phyloP scores from a whole-genome alignment of 1,140 invertebrate species.

The Monomorium pharaonis region DNA sequence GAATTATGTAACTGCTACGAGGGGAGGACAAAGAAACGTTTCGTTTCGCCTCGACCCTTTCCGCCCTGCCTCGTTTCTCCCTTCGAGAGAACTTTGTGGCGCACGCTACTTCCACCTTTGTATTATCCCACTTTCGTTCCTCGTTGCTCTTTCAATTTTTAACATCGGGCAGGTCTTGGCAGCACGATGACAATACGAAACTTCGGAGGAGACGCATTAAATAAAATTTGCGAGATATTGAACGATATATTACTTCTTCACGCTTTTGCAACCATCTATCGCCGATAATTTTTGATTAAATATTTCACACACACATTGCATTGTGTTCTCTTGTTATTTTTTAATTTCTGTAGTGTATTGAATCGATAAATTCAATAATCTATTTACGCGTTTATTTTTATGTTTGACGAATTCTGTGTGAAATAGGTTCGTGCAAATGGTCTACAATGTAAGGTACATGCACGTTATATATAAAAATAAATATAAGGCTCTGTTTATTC shows the following conservation, averaged over 20 bases:
- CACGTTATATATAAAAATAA: not conserved
- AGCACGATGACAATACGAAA: conserved; percentile 11
- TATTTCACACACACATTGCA: not conserved
- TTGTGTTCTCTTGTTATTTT: not conserved
- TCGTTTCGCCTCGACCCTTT: conserved; percentile 59
- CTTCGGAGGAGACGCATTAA: conserved; percentile 6
- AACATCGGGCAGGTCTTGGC: not conserved
- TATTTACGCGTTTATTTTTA: not conserved
- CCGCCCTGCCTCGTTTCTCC: not conserved
- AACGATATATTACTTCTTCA: conserved; percentile 30
- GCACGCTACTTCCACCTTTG: conserved; percentile 35
- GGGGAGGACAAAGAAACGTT: conserved; percentile 69
- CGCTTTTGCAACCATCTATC: not conserved
- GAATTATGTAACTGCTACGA: conserved; percentile 75
- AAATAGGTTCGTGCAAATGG: not conserved
- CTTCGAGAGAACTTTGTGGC: conserved; percentile 16
- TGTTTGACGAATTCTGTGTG: not conserved
- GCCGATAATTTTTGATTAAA: not conserved
- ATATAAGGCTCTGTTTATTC: conserved; percentile 8
- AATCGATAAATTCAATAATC: not conserved
- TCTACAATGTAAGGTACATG: not conserved
- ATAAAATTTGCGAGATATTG: conserved; percentile 21
- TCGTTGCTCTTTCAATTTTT: conserved; percentile 58
- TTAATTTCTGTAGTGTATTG: not conserved
- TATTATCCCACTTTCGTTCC: conserved; percentile 55